A percentile compares a stretch with the other conserved stretches of the same genome.
phyloP scores from a whole-genome alignment of 2,888 invertebrate species.

The Taphrorychus bicolor region DNA sequence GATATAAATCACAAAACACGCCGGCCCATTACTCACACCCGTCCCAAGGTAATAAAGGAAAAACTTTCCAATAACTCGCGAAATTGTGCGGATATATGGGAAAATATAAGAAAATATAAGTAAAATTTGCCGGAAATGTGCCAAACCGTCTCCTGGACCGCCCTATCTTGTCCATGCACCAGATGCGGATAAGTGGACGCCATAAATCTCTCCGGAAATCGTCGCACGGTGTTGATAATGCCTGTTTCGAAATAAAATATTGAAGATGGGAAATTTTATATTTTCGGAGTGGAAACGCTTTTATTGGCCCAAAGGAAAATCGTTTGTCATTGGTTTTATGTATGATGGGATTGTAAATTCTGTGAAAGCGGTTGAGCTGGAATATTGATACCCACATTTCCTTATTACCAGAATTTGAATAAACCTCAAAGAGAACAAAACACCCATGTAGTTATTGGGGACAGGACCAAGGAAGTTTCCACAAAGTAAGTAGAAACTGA shows the following conservation, averaged over 20 bases:
- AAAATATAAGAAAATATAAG: conserved; percentile 29
- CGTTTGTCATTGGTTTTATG: background rate
- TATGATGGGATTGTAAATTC: background rate
- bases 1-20: conserved; percentile 26
- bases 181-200: conserved; percentile 23
- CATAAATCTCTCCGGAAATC: conserved; percentile 21
- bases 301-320: conserved; percentile 7
- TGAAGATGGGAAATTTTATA: conserved; percentile 19
- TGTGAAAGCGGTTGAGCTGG: too few relatives aligned
- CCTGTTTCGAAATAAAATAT: conserved; percentile 37
- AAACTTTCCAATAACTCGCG: conserved; percentile 32
- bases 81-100: conserved; percentile 25
- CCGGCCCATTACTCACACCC: conserved; percentile 26
- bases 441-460: too few relatives aligned
- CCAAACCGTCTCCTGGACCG: conserved; percentile 18
- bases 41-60: conserved; percentile 26
- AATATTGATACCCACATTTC: too few relatives aligned
- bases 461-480: too few relatives aligned
- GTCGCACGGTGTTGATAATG: conserved; percentile 32
- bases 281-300: conserved; percentile 15
- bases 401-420: too few relatives aligned
- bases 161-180: conserved; percentile 29
- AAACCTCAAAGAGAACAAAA: too few relatives aligned
- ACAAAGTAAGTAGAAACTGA: too few relatives aligned
- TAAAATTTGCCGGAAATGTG: conserved; percentile 28